A percentile compares a stretch with the other conserved stretches of the same genome.
Conservation (phyloP, 2,113 vertebrate genomes). For the Heteronetta atricapilla region DNA sequence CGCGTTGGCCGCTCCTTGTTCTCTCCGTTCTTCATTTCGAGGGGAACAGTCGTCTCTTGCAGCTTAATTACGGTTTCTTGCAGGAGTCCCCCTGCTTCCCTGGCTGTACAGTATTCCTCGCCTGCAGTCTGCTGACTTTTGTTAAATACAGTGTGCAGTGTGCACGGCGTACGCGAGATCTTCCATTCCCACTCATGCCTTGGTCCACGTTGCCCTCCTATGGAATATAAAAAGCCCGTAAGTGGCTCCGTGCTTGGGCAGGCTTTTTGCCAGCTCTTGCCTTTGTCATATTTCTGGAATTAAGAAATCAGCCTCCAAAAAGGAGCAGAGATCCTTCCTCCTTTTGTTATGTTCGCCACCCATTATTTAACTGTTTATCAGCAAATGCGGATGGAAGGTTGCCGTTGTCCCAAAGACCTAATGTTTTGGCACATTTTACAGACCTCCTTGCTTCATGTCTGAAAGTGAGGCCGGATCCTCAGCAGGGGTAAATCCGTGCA, state of each 20-base stretch:
- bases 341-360: neutral
- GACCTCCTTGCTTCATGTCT: neutral
- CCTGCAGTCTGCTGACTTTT: constrained; percentile 12
- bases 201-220: neutral
- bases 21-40: constrained; percentile 52
- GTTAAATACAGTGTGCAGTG: constrained; percentile 27
- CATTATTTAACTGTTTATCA: neutral
- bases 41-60: constrained; percentile 56
- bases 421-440: neutral
- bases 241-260: neutral
- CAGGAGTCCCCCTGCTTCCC: constrained; percentile 57
- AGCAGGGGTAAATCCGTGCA: neutral
- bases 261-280: neutral
- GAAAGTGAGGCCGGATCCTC: neutral
- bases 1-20: constrained; percentile 35
- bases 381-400: neutral
- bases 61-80: constrained; percentile 70
- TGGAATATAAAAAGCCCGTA: neutral
- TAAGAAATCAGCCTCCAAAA: neutral
- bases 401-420: neutral
- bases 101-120: constrained; percentile 27
- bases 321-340: neutral
- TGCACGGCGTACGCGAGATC: neutral
- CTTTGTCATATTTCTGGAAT: neutral
- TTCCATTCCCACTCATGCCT: neutral